Conservation (phyloP, 2,888 invertebrate species). For the Calliopum simillimum region DNA sequence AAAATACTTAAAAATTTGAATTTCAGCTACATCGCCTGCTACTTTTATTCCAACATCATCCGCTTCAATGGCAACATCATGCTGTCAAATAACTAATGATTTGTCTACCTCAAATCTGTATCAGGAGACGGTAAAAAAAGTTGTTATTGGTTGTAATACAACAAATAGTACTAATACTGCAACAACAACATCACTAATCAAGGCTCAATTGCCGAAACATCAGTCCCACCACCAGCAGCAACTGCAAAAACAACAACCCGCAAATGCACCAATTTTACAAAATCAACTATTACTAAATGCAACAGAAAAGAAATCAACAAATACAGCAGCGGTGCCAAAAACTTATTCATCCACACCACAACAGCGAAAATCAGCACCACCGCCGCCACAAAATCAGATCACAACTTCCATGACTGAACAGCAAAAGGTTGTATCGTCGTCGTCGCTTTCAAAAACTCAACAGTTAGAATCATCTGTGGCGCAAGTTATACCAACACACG, state of each 20-base stretch:
- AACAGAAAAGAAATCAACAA: background rate
- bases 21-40: slow-evolving; percentile 35
- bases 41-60: slow-evolving; percentile 32
- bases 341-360: background rate
- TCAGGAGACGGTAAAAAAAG: slow-evolving; percentile 45
- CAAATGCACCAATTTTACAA: background rate
- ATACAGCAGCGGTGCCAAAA: too few species aligned
- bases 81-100: slow-evolving; percentile 51
- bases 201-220: too few species aligned
- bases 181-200: slow-evolving; percentile 23
- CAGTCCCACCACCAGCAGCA: too few species aligned
- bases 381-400: background rate
- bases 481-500: too few species aligned
- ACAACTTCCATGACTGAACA: background rate
- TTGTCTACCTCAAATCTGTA: slow-evolving; percentile 24
- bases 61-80: slow-evolving; percentile 17
- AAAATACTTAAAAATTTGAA: background rate
- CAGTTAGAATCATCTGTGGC: background rate
- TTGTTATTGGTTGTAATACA: slow-evolving; percentile 40
- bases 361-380: slow-evolving; percentile 8
- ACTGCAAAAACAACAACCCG: background rate
- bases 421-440: background rate
- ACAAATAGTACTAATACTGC: slow-evolving; percentile 30
- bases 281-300: background rate
- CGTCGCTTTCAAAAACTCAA: background rate